Conservation (phyloP, 1,140 invertebrate genomes). For the Armadillidium nasatum region DNA sequence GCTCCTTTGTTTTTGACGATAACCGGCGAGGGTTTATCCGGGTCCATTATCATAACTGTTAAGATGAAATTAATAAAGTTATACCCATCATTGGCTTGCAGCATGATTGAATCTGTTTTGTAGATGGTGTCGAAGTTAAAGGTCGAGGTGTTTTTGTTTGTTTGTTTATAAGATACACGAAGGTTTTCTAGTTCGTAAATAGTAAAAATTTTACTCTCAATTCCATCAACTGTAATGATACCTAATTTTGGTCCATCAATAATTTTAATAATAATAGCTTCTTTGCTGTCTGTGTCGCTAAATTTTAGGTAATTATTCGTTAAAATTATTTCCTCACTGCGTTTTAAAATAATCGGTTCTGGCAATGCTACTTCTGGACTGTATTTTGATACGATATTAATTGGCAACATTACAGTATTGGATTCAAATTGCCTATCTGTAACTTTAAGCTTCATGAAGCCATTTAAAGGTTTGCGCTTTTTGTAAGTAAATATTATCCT, state of each 20-base stretch:
- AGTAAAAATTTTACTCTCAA: conserved; percentile 33
- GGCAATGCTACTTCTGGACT: conserved; percentile 33
- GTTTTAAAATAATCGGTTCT: conserved; percentile 36
- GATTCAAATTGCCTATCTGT: conserved; percentile 34
- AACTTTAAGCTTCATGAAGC: conserved; percentile 33
- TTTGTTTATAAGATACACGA: conserved; percentile 33
- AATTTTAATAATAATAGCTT: conserved; percentile 33
- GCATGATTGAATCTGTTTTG: conserved; percentile 23
- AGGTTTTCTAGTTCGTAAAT: conserved; percentile 29
- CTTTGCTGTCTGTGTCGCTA: conserved; percentile 37
- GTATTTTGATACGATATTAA: conserved; percentile 37
- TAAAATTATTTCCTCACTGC: conserved; percentile 25
- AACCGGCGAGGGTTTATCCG: conserved; percentile 31
- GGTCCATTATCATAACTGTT: conserved; percentile 34
- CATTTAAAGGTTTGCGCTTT: conserved; percentile 31
- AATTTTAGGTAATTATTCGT: conserved; percentile 31
- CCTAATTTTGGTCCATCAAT: conserved; percentile 37
- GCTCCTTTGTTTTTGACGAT: conserved; percentile 36
- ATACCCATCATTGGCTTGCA: conserved; percentile 40
- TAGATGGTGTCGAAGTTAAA: conserved; percentile 11
- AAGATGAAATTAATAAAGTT: conserved; percentile 39
- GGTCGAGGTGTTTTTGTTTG: not conserved
- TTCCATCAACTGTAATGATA: conserved; percentile 30
- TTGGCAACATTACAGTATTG: conserved; percentile 28
- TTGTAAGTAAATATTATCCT: conserved; percentile 34